phyloP scores from a whole-genome alignment of 2,113 vertebrate genomes.

The Oreochromis tanganicae region DNA sequence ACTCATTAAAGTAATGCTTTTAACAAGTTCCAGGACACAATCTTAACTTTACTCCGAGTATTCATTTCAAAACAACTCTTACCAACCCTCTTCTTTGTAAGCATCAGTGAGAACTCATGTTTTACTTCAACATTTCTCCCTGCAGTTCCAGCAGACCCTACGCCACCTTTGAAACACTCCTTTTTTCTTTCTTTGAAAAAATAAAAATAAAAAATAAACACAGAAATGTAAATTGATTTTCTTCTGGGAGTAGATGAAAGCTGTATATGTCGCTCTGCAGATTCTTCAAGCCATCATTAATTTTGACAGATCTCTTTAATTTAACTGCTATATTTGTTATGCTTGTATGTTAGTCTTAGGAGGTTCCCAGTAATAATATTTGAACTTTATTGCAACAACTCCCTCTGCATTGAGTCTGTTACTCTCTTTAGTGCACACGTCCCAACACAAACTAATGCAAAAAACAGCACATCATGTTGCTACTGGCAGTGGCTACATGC shows the following conservation, averaged over 20 bases:
- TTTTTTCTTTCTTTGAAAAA: not conserved
- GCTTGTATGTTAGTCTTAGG: conserved; percentile 38
- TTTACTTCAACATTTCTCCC: not conserved
- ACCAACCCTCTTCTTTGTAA: not conserved
- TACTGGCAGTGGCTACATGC: not conserved
- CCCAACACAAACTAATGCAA: conserved; percentile 23
- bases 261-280: not conserved
- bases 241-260: not conserved
- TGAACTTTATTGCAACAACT: conserved; percentile 38
- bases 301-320: conserved; percentile 39
- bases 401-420: not conserved
- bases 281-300: conserved; percentile 29
- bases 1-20: not conserved
- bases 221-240: conserved; percentile 30
- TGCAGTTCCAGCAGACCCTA: not conserved
- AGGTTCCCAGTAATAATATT: conserved; percentile 49
- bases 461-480: not conserved
- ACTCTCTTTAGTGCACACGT: not conserved
- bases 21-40: not conserved
- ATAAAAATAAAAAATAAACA: not conserved
- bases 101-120: not conserved
- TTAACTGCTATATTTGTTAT: conserved; percentile 44
- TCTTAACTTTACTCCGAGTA: not conserved
- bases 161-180: not conserved
- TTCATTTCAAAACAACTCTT: not conserved